Base-by-base conservation (phyloP, 2,113 vertebrate species). In the Sprattus sprattus region DNA sequence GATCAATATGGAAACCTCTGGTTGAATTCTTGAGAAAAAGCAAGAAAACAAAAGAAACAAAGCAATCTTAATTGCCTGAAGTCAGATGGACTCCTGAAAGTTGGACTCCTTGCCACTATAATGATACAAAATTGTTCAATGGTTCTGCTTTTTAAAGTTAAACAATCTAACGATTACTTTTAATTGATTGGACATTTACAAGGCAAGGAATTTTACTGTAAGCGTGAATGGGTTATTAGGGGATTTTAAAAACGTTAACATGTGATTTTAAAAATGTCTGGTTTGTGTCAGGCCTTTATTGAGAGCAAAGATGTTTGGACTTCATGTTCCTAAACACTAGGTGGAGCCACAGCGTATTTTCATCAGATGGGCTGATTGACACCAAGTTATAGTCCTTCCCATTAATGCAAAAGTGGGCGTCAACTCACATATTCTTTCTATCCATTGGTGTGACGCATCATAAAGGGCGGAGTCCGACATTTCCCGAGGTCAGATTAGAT, bases 71-170 rank as follows among this genome's bases (percentile, higher is more conserved):
- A 39, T 39, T 39, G 39, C 39, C 39, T 39, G 39, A 78, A 78
- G 13, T 78, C 71, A 78, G 32, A 78, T 39, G 25, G 28, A 78
- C 71, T 44, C 71, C 71, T 78, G 9, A 2, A 28, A 25, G 6
- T 78, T 78, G 39, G 71, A 78, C 25, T 2, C 25, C 13, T 22
- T 60, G 54, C 0, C 54, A 60, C 22, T 44, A 16, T 78, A 78
- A 78, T 78, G 13, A 32, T 16, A 71, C 64, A 71, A 71, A 78
- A 78, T 78, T 39, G 71, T 78, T 71, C n/a, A 71, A 71, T 32
- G 71, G 71, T 78, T 78, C 71, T 39, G 71, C 10, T 16, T 78
- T 28, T 78, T 78, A 78, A 78, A 78, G 71, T 78, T 78, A 78
- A 78, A 78, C 71, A 71, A 13, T 71, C 16, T 39, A 39, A 39